A percentile compares a stretch with the other conserved stretches of the same genome.
Evolutionary conservation across 1,140 invertebrate species (phyloP).

Genomic region (Heliconius himera): DNA sequence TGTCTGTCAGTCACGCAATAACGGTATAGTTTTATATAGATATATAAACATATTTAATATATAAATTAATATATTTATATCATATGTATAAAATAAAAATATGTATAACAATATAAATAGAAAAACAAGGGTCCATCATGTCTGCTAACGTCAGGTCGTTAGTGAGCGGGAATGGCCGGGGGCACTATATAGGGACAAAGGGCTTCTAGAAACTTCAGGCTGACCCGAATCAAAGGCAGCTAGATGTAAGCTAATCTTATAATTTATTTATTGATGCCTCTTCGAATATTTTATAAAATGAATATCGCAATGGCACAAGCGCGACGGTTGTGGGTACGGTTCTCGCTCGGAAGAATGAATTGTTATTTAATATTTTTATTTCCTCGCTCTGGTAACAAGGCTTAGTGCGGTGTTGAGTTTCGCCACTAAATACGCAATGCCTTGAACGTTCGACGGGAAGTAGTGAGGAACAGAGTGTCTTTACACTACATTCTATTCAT

Average conservation of each 20-base stretch:
- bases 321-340: no score
- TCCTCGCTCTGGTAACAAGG: no score
- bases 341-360: no score
- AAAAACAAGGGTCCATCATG: conserved; percentile 9
- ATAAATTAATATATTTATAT: not conserved
- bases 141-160: conserved; percentile 16
- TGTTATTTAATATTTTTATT: no score
- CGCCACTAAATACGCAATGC: no score
- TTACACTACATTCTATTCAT: no score
- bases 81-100: not conserved
- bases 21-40: not conserved
- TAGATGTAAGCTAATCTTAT: conserved; percentile 21
- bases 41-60: not conserved
- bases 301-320: no score
- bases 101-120: not conserved
- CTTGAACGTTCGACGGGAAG: no score
- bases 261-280: conserved; percentile 22
- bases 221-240: conserved; percentile 33
- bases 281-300: conserved; percentile 8
- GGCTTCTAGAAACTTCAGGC: conserved; percentile 17
- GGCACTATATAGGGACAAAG: conserved; percentile 36
- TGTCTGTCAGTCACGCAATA: no score
- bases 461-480: no score
- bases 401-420: no score
- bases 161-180: conserved; percentile 22